Percentiles rank a stretch among this genome's conserved stretches.
Evolutionary conservation across 2,797 vertebrate genomes (phyloP).

Genomic region (Hydrophis major): DNA sequence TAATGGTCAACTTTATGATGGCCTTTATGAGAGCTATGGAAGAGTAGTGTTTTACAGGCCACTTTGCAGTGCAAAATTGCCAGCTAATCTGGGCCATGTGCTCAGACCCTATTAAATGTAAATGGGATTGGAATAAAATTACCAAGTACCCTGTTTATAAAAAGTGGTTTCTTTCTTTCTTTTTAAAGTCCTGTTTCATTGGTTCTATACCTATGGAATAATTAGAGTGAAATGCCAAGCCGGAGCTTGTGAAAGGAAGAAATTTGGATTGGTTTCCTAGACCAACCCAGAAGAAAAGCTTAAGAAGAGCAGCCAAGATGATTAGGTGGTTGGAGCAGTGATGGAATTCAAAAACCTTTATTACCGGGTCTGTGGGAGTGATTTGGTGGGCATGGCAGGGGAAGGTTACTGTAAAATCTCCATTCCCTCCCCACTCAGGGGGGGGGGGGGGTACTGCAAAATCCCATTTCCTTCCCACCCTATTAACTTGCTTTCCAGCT

Average conservation of each 20-base stretch:
- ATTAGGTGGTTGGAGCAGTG: too few relatives aligned
- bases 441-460: too few relatives aligned
- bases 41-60: background rate
- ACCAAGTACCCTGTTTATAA: background rate
- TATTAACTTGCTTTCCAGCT: too few relatives aligned
- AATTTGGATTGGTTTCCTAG: background rate
- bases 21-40: conserved; percentile 27
- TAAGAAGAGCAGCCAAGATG: too few relatives aligned
- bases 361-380: too few relatives aligned
- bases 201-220: background rate
- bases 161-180: too few relatives aligned
- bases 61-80: conserved; percentile 19
- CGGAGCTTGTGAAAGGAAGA: background rate
- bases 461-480: too few relatives aligned
- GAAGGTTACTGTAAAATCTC: too few relatives aligned
- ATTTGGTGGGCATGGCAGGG: too few relatives aligned
- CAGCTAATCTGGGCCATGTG: background rate
- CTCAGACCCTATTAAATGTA: background rate
- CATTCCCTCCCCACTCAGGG: too few relatives aligned
- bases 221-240: background rate
- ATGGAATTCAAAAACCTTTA: too few relatives aligned
- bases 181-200: background rate
- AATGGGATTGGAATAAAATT: background rate
- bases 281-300: background rate
- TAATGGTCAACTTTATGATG: conserved; percentile 45